These are phyloP conservation scores for Larimichthys polyactis DNA, from an alignment of 2,113 vertebrate species.

Conservation along the genomic window DNA sequence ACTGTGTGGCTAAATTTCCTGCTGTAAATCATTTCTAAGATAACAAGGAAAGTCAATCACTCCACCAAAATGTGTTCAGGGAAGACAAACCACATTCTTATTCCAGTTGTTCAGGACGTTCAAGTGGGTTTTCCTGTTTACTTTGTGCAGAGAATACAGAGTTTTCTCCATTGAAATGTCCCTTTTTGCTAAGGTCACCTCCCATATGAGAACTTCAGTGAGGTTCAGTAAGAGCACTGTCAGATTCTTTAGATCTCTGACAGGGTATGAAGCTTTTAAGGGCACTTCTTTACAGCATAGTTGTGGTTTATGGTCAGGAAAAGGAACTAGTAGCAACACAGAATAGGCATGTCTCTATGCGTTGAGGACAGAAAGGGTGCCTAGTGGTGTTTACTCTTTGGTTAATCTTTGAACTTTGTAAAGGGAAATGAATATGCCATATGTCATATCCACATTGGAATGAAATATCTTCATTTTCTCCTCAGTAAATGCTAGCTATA, in stretches of 20 bases:
- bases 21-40: conserved; percentile 15
- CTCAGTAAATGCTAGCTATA: conserved; percentile 19
- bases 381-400: conserved; percentile 7
- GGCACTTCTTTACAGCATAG: conserved; percentile 22
- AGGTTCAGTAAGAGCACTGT: neutral
- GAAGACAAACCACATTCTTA: conserved; percentile 17
- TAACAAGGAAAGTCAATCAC: conserved; percentile 13
- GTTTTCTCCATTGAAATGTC: neutral
- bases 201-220: neutral
- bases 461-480: neutral
- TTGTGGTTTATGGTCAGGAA: conserved; percentile 36
- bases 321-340: conserved; percentile 7
- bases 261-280: conserved; percentile 30
- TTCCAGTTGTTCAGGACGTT: neutral
- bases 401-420: conserved; percentile 26
- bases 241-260: conserved; percentile 2
- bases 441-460: conserved; percentile 2
- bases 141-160: neutral
- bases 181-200: conserved; percentile 6
- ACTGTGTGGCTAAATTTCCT: neutral
- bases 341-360: neutral
- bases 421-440: neutral
- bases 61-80: neutral
- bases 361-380: conserved; percentile 1
- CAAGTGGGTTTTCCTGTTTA: neutral